Evolutionary conservation across 1,140 invertebrate genomes (phyloP), one percentile per base, ranked within the genome.

Genomic region (Drosophila prosaltans): DNA sequence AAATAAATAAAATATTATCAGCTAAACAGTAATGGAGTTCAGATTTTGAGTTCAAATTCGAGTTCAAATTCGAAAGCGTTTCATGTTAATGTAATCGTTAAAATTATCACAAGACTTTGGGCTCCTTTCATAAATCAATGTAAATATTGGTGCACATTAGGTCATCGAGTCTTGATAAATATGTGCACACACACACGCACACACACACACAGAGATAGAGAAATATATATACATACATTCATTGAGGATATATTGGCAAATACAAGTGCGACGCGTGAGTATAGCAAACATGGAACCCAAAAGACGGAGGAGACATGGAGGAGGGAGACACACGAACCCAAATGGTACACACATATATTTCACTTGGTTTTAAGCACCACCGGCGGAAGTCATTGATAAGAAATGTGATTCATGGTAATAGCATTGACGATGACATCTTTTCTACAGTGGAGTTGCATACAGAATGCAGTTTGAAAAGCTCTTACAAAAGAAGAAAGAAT

Each of bases 101-200:
- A n/a, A 55, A 69, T 80, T 83, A 83, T 82, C 80, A 72, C 58
- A 28, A 54, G n/a, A 24, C 41, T 63, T 43, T 24, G 28, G 26
- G 16, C 26, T 16, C 16, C 59, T 30, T 55, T 55, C 61, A 63
- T 59, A 66, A 81, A 78, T 69, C 69, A 72, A 65, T 54, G 65
- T 65, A 88, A 86, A 88, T 86, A 86, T 86, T 88, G 40, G 68
- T 68, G 43, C 28, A 45, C 82, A 88, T 88, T 88, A 78, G 83
- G 83, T 86, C 83, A 86, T 58, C 82, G 68, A 21, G 54, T 7
- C 16, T 58, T 69, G 83, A 86, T 88, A 85, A 72, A 85, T 26
- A 66, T 59, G 64, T 16, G 30, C 30, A 36, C 58, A 69, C 39
- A 58, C 51, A 71, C 28, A 24, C n/a, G 70, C 58, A 45, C 67